Evolutionary conservation across 2,113 vertebrate species (phyloP), one percentile per base, ranked within the genome.

Genomic region (Ploceus nigricollis): DNA sequence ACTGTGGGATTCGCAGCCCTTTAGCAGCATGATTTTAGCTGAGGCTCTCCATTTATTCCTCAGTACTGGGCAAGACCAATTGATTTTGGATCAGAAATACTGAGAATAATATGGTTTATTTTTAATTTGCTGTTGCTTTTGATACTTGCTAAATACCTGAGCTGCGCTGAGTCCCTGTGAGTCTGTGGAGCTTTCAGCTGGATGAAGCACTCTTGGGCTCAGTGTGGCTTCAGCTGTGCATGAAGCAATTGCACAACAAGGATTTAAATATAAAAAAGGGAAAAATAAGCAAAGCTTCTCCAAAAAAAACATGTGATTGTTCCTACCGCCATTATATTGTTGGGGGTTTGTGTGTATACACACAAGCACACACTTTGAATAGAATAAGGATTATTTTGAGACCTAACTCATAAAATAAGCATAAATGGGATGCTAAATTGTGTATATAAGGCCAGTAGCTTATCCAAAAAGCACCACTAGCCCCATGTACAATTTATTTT

Each of bases 221-320:
- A 39, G 0, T 25, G 66, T 8, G 27, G 50, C 77, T 94, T 93
- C 37, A 51, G 45, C 76, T 86, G 84, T 6, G 50, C 63, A 7
- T 6, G 50, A 91, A 58, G 71, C 66, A 23, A 23, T 54, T 31
- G 65, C 87, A 70, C 20, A 15, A 44, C 13, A 50, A 65, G 90
- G 92, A 54, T 95, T 91, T 80, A 82, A 80, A 81, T 66, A 42
- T 23, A 22, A 69, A 91, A 91, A 88, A 75, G 51, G 51, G 56
- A 57, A 95, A 94, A 90, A 82, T 13, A 90, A 93, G 71, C 75
- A 91, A 61, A 90, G 64, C 85, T 82, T 70, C 71, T 90, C 27
- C 31, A n/a, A 75, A 64, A 58, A 73, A 7, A 28, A 11, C 33
- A 47, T 1, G 50, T 7, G 7, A 39, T 68, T 70, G 35, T 66